These are phyloP conservation scores for Chydorus sphaericus DNA, from an alignment of 2,888 invertebrate genomes.

Conservation along the genomic window DNA sequence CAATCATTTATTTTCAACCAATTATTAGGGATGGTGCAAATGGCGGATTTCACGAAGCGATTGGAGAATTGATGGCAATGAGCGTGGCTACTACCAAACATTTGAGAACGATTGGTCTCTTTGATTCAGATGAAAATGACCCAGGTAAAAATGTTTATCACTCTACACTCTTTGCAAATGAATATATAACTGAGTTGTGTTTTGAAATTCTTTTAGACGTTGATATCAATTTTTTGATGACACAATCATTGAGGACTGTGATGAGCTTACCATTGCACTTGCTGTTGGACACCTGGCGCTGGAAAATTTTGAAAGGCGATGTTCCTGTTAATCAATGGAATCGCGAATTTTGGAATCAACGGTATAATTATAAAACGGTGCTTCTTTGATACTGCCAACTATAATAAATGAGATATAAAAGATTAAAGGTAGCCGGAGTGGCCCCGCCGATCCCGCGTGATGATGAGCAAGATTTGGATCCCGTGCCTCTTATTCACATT, in stretches of 20 bases:
- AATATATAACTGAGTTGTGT: too few species aligned
- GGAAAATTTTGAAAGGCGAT: slow-evolving; percentile 25
- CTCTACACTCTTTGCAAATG: too few species aligned
- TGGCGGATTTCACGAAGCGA: slow-evolving; percentile 29
- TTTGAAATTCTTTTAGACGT: too few species aligned
- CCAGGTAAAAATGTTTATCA: too few species aligned
- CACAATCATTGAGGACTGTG: slow-evolving; percentile 26
- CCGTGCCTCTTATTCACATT: slow-evolving; percentile 24
- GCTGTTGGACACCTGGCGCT: slow-evolving; percentile 26
- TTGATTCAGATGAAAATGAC: slow-evolving; percentile 22
- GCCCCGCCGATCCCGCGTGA: slow-evolving; percentile 20
- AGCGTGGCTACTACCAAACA: slow-evolving; percentile 31
- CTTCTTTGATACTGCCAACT: too few species aligned
- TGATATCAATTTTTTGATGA: slow-evolving; percentile 27
- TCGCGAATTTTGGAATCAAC: slow-evolving; percentile 24
- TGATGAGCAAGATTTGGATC: slow-evolving; percentile 21
- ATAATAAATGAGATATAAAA: too few species aligned
- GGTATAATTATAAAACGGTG: too few species aligned
- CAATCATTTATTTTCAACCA: too few species aligned
- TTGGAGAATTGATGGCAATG: slow-evolving; percentile 28
- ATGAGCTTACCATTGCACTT: slow-evolving; percentile 29
- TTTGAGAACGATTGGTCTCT: slow-evolving; percentile 27
- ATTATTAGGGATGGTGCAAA: slow-evolving; percentile 23
- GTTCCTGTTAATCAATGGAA: slow-evolving; percentile 23
- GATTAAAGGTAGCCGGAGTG: slow-evolving; percentile 22